These are phyloP conservation scores for Cololabis saira DNA, from an alignment of 2,113 vertebrate species.

Conservation along the genomic window DNA sequence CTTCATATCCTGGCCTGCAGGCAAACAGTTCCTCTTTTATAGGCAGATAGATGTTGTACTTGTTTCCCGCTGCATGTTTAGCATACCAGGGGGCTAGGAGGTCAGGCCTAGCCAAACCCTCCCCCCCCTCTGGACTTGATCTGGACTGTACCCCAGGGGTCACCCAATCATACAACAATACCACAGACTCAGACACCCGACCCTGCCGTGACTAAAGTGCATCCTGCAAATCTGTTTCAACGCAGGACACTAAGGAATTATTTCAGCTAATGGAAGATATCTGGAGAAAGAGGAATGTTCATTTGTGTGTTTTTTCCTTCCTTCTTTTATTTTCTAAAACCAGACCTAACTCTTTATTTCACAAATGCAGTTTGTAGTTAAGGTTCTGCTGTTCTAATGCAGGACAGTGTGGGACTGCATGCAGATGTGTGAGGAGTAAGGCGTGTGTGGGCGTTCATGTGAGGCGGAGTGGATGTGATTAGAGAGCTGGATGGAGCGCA, in stretches of 20 bases:
- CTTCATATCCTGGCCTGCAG: constrained; percentile 60
- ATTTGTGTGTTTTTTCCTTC: constrained; percentile 47
- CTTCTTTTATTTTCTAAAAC: not conserved
- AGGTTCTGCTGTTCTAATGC: constrained; percentile 44
- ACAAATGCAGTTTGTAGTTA: constrained; percentile 47
- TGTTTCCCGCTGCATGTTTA: constrained; percentile 73
- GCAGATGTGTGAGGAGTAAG: constrained; percentile 19
- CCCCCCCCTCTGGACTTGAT: constrained; percentile 27
- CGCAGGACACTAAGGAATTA: constrained; percentile 10
- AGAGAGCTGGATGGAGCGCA: constrained; percentile 31
- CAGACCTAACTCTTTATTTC: constrained; percentile 44
- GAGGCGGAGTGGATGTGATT: constrained; percentile 50
- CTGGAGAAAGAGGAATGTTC: constrained; percentile 62
- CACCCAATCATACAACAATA: constrained; percentile 54
- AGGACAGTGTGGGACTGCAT: constrained; percentile 34
- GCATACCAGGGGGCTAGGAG: constrained; percentile 69
- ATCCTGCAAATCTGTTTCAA: constrained; percentile 4
- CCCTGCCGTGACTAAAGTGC: not conserved
- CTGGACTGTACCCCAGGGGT: constrained; percentile 49
- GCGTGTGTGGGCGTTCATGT: constrained; percentile 18
- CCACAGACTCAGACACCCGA: constrained; percentile 45
- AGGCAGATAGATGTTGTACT: constrained; percentile 65
- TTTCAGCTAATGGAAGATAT: constrained; percentile 16
- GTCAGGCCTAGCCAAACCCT: constrained; percentile 60
- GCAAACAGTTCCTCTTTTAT: constrained; percentile 65